Evolutionary conservation across 2,888 invertebrate species (phyloP), one percentile per base, ranked within the genome.

Genomic region (Synergus laeviventris): DNA sequence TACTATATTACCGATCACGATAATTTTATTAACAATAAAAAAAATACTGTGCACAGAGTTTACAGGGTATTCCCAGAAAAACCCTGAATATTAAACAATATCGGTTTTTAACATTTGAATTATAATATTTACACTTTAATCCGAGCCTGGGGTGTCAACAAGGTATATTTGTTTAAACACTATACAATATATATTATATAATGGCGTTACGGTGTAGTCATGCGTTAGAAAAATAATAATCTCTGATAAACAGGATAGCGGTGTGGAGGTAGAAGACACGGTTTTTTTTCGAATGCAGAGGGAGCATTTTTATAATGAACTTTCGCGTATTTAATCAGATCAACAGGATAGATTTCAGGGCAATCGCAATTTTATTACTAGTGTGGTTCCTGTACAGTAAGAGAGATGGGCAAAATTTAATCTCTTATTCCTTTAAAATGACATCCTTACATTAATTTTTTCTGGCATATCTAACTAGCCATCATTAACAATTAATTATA

Each of bases 201-300:
- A 66, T 45, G 24, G 66, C 70, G 18, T 36, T 70, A 70, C 31
- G 12, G 31, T 70, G 36, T 70, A 70, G 87, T 86, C 89, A 89
- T 89, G 89, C 89, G 86, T 88, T 87, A 87, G 85, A 89, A 89
- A 89, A 89, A 89, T 87, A 89, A 88, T 86, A 83, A 83, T 85
- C 81, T 89, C 80, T 81, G 81, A 81, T 79, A 80, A 84, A 85
- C 77, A 82, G 78, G 83, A 86, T 85, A 84, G 83, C 86, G 86
- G 88, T 85, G 87, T 86, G 88, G 87, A 83, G 84, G 84, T 84
- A 81, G 83, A 82, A 81, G 80, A 82, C 49, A 49, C 70, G 45
- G 78, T 81, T 74, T 73, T 60, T 66, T 60, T 42, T 76, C 21
- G 21, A 61, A 73, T 60, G 39, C 70, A 54, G 70, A 36, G 74